phyloP scores from a whole-genome alignment of 2,888 invertebrate species.

The Orthosia cruda region DNA sequence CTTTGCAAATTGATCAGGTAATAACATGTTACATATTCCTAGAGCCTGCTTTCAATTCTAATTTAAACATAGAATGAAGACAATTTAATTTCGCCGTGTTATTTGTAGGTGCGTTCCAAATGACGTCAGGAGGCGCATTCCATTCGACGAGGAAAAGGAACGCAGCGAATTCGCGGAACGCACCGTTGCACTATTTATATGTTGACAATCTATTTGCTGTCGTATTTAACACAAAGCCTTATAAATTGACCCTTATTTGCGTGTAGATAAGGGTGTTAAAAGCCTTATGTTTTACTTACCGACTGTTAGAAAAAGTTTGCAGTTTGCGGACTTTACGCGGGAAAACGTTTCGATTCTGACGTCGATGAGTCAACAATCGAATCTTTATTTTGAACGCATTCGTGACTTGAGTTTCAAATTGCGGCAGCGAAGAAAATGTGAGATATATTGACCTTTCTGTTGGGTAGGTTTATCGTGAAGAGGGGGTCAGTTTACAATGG shows the following conservation, averaged over 20 bases:
- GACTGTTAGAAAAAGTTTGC: conserved; percentile 56
- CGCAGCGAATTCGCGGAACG: conserved; percentile 85
- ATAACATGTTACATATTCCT: conserved; percentile 53
- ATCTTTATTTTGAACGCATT: conserved; percentile 80
- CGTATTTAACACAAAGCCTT: conserved; percentile 27
- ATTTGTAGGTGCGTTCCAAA: conserved; percentile 75
- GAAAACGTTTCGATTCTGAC: conserved; percentile 82
- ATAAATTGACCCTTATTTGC: conserved; percentile 63
- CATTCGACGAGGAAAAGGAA: conserved; percentile 88
- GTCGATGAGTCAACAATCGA: conserved; percentile 83
- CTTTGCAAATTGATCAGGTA: conserved; percentile 39
- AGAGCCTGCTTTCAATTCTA: conserved; percentile 53
- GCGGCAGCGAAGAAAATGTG: conserved; percentile 37
- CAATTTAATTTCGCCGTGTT: conserved; percentile 67
- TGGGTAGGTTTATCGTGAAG: conserved; percentile 40
- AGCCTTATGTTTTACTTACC: conserved; percentile 28
- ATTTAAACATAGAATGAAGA: conserved; percentile 67
- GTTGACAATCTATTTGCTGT: conserved; percentile 70
- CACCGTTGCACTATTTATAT: conserved; percentile 88
- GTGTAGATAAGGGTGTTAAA: conserved; percentile 57
- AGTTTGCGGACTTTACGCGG: conserved; percentile 80
- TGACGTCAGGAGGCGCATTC: conserved; percentile 88
- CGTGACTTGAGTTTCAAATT: conserved; percentile 76
- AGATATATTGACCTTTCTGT: conserved; percentile 59
- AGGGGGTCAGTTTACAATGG: conserved; percentile 46